These are phyloP conservation scores for Meghimatium bilineatum DNA, from an alignment of 2,888 invertebrate species.

Conservation along the genomic window DNA sequence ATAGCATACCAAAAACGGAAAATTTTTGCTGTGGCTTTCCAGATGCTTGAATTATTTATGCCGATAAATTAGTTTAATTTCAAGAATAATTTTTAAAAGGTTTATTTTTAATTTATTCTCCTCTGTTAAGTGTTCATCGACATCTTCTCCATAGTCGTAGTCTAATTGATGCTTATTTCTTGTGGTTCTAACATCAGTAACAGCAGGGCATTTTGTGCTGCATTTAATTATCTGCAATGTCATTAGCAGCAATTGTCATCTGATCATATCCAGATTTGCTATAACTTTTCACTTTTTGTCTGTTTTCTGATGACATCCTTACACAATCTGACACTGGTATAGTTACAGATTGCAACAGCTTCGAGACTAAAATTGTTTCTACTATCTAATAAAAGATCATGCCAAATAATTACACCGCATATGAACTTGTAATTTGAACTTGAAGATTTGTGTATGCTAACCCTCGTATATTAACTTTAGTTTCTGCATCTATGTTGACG, in stretches of 20 bases:
- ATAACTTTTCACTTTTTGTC: background rate
- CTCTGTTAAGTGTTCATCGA: background rate
- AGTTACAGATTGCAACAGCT: background rate
- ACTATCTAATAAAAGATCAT: background rate
- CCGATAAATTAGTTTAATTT: background rate
- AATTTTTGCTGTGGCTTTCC: background rate
- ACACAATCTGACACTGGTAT: background rate
- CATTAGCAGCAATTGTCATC: conserved; percentile 18
- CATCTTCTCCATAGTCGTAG: background rate
- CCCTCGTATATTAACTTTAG: background rate
- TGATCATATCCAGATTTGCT: conserved; percentile 9
- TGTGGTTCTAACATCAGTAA: background rate
- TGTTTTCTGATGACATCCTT: background rate
- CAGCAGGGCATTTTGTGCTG: background rate
- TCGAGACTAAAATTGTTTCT: background rate
- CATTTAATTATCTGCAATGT: background rate
- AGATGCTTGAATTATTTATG: background rate
- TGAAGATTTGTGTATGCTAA: background rate
- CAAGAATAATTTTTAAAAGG: background rate
- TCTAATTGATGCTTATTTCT: background rate
- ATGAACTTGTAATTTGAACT: background rate
- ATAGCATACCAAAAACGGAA: no score
- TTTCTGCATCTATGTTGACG: background rate
- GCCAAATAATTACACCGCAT: background rate
- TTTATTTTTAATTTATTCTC: background rate